Evolutionary conservation across 2,888 invertebrate species (phyloP), one percentile per base, ranked within the genome.

Genomic region (Congeria kusceri): DNA sequence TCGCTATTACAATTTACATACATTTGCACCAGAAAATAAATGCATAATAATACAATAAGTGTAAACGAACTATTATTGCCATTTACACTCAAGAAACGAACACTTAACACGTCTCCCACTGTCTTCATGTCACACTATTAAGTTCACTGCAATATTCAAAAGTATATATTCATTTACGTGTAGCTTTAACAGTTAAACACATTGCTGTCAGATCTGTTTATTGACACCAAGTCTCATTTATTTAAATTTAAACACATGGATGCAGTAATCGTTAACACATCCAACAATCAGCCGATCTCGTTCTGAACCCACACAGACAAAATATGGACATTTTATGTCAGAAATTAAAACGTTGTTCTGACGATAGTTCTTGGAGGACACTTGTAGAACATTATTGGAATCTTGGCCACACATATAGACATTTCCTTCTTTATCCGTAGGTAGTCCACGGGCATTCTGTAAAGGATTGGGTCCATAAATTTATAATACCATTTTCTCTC

Each of bases 391-490:
- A 23, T 62, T 62, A 32, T 62, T 62, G n/a, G 62, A 62, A 11
- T 39, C 39, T 23, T 28, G 5, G 18, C 62, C 39, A 25, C 62
- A 62, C 7, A 39, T 20, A 39, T 62, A 62, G 39, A 62, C 20
- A 62, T 62, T 62, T 20, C 62, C 62, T 62, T 62, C 62, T 5
- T 23, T 39, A 25, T 62, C 62, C n/a, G 1, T 23, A n/a, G 62
- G 39, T 5, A 62, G 39, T 18, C 39, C 62, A 39, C n/a, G 32
- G 9, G 53, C 53, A 23, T 53, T 53, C 7, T 13, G 9, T 18
- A 53, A 25, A 53, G 5, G 20, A 23, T 53, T 20, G 7, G 20
- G 11, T 20, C 23, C 20, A 53, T 20, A 23, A 7, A 49, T 20
- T 49, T 18, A 20, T 49, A 49, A 49, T 9, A 49, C 49, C 53